Conservation (phyloP, 2,113 vertebrate species). For the Elephantulus edwardii region DNA sequence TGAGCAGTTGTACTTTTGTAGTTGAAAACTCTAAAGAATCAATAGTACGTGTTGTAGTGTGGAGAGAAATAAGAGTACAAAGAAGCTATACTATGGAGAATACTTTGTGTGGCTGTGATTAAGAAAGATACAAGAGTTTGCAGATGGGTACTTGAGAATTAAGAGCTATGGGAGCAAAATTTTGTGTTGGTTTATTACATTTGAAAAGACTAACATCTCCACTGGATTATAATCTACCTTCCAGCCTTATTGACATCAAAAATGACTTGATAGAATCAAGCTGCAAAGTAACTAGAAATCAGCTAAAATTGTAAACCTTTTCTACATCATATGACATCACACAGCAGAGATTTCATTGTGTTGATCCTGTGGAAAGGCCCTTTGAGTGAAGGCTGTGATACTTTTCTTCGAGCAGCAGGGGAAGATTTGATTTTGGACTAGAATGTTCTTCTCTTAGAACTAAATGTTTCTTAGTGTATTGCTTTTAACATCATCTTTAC, state of each 20-base stretch:
- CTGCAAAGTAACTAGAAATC: background rate
- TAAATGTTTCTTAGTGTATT: constrained; percentile 33
- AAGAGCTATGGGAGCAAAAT: too few relatives aligned
- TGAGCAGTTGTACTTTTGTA: constrained; percentile 98
- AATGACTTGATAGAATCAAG: too few relatives aligned
- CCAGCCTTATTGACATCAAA: too few relatives aligned
- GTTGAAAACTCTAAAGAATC: constrained; percentile 98
- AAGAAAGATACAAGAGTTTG: constrained; percentile 94
- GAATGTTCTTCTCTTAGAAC: constrained; percentile 4
- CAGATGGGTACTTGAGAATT: too few relatives aligned
- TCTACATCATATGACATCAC: background rate
- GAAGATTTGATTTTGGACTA: constrained; percentile 16
- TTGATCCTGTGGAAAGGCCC: constrained; percentile 14
- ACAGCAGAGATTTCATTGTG: background rate
- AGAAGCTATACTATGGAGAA: constrained; percentile 99
- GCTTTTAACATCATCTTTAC: background rate
- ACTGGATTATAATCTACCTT: too few relatives aligned
- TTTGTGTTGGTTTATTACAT: too few relatives aligned
- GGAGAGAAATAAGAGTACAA: constrained; percentile 97
- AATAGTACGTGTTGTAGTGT: constrained; percentile 97
- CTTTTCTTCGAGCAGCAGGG: constrained; percentile 19
- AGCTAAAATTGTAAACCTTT: constrained; percentile 1
- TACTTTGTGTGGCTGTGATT: constrained; percentile 97
- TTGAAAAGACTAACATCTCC: too few relatives aligned
- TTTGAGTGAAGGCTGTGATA: background rate